Evolutionary conservation across 2,888 invertebrate species (phyloP), one percentile per base, ranked within the genome.

Genomic region (Eupeodes luniger): DNA sequence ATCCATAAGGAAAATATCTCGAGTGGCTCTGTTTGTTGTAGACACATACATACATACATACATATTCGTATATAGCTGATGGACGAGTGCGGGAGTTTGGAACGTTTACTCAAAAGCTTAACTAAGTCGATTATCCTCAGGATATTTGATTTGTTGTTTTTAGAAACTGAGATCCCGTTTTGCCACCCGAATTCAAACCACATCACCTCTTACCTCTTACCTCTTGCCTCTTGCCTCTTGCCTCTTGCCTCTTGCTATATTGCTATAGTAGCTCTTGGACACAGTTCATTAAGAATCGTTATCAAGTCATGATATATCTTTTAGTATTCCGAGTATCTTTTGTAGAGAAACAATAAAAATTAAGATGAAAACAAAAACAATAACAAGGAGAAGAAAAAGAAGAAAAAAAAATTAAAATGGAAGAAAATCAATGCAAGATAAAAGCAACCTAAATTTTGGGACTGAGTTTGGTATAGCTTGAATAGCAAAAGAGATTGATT

Each of bases 101-200:
- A 53, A 76, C 79, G 75, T 85, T 85, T 89, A 59, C 79, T 89
- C 85, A 85, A 85, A 81, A 85, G 89, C 89, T 89, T 89, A 89
- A 85, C 89, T 89, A 85, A 88, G 88, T 89, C 89, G 85, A 85
- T 85, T 89, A 89, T 89, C 89, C 89, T 89, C 66, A 81, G 85
- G 89, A 85, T 89, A 85, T 85, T 89, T 89, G 89, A 89, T 89
- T 89, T 89, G 89, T 89, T 89, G 85, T 89, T 89, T 82, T 72
- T 76, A 69, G 74, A 84, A 74, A 44, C 80, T 51, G 40, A 70
- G 55, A 55, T 36, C 12, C 44, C 70, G 36, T 19, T 55, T 55
- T 14, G 12, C 40, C 40, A 70, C 19, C 66, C 66, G 27, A 66
- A 59, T 49, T 49, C 40, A 27, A 44, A 55, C 11, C 34, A 9